These are phyloP conservation scores for Phyllotis vaccarum DNA, from an alignment of 2,797 vertebrate genomes.

Conservation along the genomic window DNA sequence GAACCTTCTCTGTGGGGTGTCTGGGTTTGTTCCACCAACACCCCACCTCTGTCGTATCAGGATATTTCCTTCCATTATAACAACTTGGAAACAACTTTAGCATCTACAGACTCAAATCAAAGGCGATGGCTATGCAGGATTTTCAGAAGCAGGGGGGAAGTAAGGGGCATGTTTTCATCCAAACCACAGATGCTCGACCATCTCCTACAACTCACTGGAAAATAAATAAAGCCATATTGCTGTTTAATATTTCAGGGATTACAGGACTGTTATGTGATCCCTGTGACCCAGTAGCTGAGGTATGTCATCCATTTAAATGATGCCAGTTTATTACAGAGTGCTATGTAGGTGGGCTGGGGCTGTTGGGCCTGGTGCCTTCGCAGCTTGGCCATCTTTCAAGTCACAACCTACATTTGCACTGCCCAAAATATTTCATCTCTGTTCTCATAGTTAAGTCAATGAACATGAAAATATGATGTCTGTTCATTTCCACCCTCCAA, in stretches of 20 bases:
- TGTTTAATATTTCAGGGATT: constrained; percentile 70
- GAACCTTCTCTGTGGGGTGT: background rate
- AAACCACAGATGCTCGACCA: constrained; percentile 63
- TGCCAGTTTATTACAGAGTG: constrained; percentile 14
- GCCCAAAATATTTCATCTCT: constrained; percentile 83
- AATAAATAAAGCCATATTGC: constrained; percentile 59
- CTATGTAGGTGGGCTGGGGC: constrained; percentile 15
- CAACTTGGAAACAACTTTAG: background rate
- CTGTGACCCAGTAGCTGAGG: background rate
- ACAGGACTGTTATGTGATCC: constrained; percentile 59
- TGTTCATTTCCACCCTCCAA: constrained; percentile 80
- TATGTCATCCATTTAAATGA: background rate
- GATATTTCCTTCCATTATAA: background rate
- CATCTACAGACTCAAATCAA: background rate
- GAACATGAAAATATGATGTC: constrained; percentile 73
- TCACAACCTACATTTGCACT: constrained; percentile 78
- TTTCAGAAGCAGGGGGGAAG: constrained; percentile 16
- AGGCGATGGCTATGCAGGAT: constrained; percentile 31
- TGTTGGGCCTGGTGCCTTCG: background rate
- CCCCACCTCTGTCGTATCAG: background rate
- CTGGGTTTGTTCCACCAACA: background rate
- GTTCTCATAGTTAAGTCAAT: constrained; percentile 79
- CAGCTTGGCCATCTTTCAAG: constrained; percentile 71
- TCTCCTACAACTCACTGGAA: constrained; percentile 48
- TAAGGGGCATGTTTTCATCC: constrained; percentile 31